Percentiles rank a stretch among this genome's conserved stretches.
Evolutionary conservation across 2,113 vertebrate genomes (phyloP).

Genomic region (Paratilapia polleni): DNA sequence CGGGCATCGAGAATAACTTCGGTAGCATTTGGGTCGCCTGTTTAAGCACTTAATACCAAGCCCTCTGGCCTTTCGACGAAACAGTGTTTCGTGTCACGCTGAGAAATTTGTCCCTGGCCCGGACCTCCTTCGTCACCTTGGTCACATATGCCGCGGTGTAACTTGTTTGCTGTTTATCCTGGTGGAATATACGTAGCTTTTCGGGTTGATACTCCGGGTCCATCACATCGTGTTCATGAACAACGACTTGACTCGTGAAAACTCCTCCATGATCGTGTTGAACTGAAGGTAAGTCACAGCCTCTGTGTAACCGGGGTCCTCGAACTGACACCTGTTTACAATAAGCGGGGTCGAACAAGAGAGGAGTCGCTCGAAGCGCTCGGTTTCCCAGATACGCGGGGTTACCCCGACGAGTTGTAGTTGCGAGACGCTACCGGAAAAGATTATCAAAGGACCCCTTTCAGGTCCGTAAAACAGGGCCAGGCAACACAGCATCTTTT

Average conservation of each 20-base stretch:
- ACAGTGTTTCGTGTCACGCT: accelerated
- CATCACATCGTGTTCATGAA: background rate
- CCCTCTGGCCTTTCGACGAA: accelerated
- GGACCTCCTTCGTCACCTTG: accelerated
- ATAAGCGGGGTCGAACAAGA: background rate
- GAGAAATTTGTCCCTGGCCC: background rate
- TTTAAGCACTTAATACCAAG: background rate
- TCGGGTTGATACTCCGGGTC: background rate
- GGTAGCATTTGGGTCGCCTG: background rate
- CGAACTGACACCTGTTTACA: constrained; percentile 10
- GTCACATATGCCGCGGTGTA: background rate
- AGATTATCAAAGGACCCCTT: background rate
- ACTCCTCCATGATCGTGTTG: background rate
- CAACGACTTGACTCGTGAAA: too few species aligned
- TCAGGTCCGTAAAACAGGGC: background rate
- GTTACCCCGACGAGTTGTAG: background rate
- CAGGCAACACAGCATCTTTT: background rate
- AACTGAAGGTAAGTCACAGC: constrained; percentile 4
- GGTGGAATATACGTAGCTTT: background rate
- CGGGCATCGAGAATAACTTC: background rate
- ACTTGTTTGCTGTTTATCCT: background rate
- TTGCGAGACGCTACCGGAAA: background rate
- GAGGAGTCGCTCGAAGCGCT: background rate
- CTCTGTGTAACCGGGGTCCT: background rate
- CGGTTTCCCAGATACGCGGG: background rate